Percentiles rank a stretch among this genome's conserved stretches.
Evolutionary conservation across 2,113 vertebrate species (phyloP).

Genomic region (Prunella himalayana): DNA sequence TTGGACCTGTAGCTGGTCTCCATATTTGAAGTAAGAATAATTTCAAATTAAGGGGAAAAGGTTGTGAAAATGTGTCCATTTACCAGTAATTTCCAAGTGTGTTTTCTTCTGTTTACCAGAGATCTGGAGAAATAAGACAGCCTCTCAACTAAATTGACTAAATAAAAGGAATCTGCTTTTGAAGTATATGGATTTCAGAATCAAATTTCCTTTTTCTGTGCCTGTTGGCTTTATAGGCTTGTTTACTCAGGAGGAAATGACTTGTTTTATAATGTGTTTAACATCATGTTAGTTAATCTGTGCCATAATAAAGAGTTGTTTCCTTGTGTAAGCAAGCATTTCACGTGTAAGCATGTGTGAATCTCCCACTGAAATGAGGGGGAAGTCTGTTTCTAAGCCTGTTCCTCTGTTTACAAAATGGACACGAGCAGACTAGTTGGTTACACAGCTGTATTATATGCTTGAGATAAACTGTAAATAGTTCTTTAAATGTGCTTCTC

Average conservation of each 20-base stretch:
- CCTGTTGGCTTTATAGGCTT: conserved; percentile 57
- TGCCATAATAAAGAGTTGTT: conserved; percentile 5
- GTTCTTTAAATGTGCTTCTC: neutral
- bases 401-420: neutral
- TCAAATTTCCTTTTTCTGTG: conserved; percentile 61
- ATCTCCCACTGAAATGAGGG: neutral
- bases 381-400: neutral
- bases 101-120: conserved; percentile 41
- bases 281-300: conserved; percentile 56
- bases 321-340: conserved; percentile 13
- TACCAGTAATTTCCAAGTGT: neutral
- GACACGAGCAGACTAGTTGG: neutral
- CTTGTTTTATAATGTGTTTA: conserved; percentile 64
- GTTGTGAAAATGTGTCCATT: neutral
- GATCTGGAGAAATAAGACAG: conserved; percentile 35
- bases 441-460: neutral
- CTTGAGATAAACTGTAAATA: neutral
- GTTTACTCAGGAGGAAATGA: conserved; percentile 56
- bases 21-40: neutral
- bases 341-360: neutral
- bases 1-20: neutral
- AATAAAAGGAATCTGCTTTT: conserved; percentile 63
- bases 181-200: conserved; percentile 59
- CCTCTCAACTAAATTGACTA: conserved; percentile 36
- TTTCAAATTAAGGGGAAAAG: neutral